Percentiles rank a stretch among this genome's conserved stretches.
These are phyloP conservation scores for Haliaeetus leucogaster DNA, from an alignment of 2,113 vertebrate genomes.

Conservation along the genomic window DNA sequence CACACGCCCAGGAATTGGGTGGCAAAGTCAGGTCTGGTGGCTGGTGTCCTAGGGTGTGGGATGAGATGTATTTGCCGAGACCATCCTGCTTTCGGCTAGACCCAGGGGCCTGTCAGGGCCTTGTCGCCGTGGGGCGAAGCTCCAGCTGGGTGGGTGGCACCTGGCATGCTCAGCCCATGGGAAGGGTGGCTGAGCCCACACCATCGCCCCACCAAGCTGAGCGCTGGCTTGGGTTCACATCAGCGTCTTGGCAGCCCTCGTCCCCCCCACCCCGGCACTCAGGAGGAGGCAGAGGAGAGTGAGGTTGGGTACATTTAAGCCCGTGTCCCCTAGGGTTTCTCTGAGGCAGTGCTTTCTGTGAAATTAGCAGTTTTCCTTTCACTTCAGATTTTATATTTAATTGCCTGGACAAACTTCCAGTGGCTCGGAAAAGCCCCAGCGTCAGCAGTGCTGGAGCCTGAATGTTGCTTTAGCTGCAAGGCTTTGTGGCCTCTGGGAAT, in stretches of 20 bases:
- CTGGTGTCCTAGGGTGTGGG: not conserved
- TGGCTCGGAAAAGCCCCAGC: not conserved
- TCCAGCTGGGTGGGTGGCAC: not conserved
- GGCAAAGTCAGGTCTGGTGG: not conserved
- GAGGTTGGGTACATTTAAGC: not conserved
- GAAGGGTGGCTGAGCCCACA: not conserved
- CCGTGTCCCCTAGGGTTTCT: not conserved
- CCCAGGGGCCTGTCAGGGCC: too few relatives aligned
- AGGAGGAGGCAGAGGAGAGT: not conserved
- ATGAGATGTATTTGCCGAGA: not conserved
- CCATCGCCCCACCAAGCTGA: not conserved
- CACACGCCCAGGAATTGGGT: fast-evolving
- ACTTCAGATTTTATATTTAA: not conserved
- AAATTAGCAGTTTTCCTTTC: not conserved
- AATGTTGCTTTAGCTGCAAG: not conserved
- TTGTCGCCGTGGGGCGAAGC: fast-evolving
- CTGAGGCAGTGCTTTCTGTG: not conserved
- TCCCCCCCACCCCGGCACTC: fast-evolving
- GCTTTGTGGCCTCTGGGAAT: not conserved
- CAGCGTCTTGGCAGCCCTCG: not conserved
- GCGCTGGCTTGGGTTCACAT: not conserved
- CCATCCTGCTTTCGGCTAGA: not conserved
- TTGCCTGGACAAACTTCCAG: not conserved
- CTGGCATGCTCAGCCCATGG: fast-evolving
- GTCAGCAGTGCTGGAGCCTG: not conserved